Evolutionary conservation across 2,888 invertebrate genomes (phyloP).

Genomic region (Dinocampus coccinellae): DNA sequence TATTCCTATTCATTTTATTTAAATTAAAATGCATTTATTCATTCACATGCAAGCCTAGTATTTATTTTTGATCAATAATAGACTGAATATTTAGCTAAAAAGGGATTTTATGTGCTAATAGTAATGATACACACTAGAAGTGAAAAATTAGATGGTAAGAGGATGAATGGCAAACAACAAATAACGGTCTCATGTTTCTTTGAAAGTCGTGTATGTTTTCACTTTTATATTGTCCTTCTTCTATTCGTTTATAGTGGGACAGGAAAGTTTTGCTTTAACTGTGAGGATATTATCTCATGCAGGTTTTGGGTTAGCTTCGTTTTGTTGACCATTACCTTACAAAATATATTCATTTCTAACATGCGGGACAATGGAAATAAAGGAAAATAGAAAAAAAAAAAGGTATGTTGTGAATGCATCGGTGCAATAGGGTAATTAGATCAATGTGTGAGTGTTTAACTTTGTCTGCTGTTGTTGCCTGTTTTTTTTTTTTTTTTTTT

Average conservation of each 20-base stretch:
- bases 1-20: conserved; percentile 2
- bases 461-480: conserved; percentile 31
- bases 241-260: conserved; percentile 20
- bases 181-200: conserved; percentile 22
- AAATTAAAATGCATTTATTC: background rate
- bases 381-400: background rate
- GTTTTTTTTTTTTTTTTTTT: conserved; percentile 37
- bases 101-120: background rate
- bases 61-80: background rate
- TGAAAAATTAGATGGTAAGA: conserved; percentile 23
- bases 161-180: conserved; percentile 32
- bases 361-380: conserved; percentile 23
- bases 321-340: background rate
- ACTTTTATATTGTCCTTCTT: conserved; percentile 25
- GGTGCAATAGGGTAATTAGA: conserved; percentile 29
- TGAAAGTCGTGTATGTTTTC: conserved; percentile 6
- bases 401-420: background rate
- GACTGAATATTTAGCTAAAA: conserved; percentile 19
- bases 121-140: background rate
- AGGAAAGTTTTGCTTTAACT: conserved; percentile 3
- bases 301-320: conserved; percentile 22
- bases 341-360: background rate
- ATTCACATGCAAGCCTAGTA: background rate
- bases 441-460: conserved; percentile 31
- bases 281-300: conserved; percentile 27